Evolutionary conservation across 2,113 vertebrate species (phyloP).

Genomic region (Mobula hypostoma): DNA sequence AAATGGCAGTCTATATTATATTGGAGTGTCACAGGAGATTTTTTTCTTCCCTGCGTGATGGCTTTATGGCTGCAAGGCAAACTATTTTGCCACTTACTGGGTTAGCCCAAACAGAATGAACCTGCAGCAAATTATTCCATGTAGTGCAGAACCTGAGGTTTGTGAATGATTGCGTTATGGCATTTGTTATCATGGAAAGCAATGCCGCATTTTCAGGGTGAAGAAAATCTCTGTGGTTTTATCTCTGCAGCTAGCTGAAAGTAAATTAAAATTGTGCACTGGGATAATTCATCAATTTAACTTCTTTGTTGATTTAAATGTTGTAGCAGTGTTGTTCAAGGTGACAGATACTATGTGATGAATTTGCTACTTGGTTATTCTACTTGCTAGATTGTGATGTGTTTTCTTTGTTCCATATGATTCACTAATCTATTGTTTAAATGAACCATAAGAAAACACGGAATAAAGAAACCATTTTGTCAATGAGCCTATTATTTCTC

Average conservation of each 20-base stretch:
- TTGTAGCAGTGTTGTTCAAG: neutral
- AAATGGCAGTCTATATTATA: neutral
- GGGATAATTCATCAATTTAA: conserved; percentile 23
- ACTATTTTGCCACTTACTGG: neutral
- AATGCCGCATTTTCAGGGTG: neutral
- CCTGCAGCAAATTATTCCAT: neutral
- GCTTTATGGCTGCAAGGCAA: neutral
- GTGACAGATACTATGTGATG: neutral
- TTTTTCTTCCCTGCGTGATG: neutral
- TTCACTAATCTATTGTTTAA: conserved; percentile 4
- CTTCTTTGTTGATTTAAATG: neutral
- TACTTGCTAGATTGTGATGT: neutral
- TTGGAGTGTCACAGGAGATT: neutral
- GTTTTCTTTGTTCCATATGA: neutral
- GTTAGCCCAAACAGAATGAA: neutral
- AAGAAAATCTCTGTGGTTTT: conserved; percentile 7
- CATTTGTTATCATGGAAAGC: neutral
- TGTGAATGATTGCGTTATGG: conserved; percentile 7
- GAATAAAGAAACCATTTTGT: neutral
- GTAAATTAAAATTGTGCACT: neutral
- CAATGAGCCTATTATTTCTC: neutral
- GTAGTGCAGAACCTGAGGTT: neutral
- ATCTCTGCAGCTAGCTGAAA: neutral
- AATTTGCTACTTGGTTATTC: neutral
- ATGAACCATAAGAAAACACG: neutral